These are phyloP conservation scores for Furcula furcula DNA, from an alignment of 2,888 invertebrate genomes.

Conservation along the genomic window DNA sequence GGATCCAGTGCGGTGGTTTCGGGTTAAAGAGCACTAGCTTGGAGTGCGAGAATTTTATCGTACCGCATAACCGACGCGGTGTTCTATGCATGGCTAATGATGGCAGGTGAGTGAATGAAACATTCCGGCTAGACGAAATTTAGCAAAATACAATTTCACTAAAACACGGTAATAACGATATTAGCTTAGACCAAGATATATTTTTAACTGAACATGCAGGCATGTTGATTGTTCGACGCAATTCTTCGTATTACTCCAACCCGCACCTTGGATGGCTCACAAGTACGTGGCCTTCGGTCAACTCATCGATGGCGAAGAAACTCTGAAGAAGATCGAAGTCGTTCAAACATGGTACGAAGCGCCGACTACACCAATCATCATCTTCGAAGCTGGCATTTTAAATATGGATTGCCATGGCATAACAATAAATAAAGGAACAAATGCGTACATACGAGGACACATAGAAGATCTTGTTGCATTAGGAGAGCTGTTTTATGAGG, in stretches of 20 bases:
- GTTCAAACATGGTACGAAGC: constrained; percentile 83
- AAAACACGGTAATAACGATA: too few species aligned
- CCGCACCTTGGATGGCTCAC: constrained; percentile 86
- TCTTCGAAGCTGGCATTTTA: constrained; percentile 55
- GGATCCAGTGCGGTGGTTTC: constrained; percentile 86
- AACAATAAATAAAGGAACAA: constrained; percentile 49
- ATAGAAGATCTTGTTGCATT: constrained; percentile 55
- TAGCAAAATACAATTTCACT: too few species aligned
- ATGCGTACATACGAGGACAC: constrained; percentile 57
- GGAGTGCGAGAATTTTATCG: constrained; percentile 85
- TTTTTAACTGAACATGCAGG: constrained; percentile 49
- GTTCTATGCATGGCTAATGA: constrained; percentile 88
- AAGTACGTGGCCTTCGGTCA: constrained; percentile 89
- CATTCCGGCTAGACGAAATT: too few species aligned
- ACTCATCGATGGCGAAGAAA: constrained; percentile 84
- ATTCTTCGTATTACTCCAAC: constrained; percentile 85
- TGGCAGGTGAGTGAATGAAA: constrained; percentile 61
- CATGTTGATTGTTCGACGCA: constrained; percentile 85
- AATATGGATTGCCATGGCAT: constrained; percentile 62
- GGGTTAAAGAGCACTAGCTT: constrained; percentile 59
- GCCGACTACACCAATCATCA: constrained; percentile 60
- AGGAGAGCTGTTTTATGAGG: constrained; percentile 51
- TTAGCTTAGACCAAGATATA: too few species aligned
- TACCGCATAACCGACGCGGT: constrained; percentile 85
- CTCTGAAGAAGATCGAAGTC: constrained; percentile 83